Evolutionary conservation across 1,140 invertebrate genomes (phyloP).

Genomic region (Triops longicaudatus): DNA sequence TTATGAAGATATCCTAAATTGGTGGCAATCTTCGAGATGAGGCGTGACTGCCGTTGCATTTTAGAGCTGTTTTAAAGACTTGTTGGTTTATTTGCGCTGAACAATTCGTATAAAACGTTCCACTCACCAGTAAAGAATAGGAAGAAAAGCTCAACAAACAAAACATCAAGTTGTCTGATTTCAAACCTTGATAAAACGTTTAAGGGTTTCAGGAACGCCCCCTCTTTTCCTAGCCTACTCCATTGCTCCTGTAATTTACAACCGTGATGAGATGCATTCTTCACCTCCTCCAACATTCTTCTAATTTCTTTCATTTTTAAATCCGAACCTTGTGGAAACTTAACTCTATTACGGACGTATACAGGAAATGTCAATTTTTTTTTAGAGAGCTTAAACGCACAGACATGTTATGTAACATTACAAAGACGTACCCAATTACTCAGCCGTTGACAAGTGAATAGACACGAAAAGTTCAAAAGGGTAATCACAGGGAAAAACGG

Average conservation of each 20-base stretch:
- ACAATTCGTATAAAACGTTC: neutral
- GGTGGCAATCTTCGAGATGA: slow-evolving; percentile 1
- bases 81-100: neutral
- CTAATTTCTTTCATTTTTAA: neutral
- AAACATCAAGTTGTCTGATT: neutral
- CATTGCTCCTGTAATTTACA: slow-evolving; percentile 8
- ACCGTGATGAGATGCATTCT: neutral
- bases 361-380: neutral
- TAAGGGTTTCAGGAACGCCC: neutral
- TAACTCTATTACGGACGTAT: neutral
- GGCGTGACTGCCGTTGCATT: neutral
- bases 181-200: neutral
- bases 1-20: slow-evolving; percentile 1
- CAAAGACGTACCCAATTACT: neutral
- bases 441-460: slow-evolving; percentile 10
- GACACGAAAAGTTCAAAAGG: neutral
- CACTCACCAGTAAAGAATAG: too few relatives aligned
- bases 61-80: neutral
- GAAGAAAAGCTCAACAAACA: neutral
- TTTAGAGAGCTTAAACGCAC: neutral
- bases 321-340: too few relatives aligned
- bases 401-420: neutral
- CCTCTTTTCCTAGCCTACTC: neutral
- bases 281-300: neutral
- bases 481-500: neutral